Evolutionary conservation across 2,888 invertebrate species (phyloP), one percentile per base, ranked within the genome.

Genomic region (Sarcophaga variegata): DNA sequence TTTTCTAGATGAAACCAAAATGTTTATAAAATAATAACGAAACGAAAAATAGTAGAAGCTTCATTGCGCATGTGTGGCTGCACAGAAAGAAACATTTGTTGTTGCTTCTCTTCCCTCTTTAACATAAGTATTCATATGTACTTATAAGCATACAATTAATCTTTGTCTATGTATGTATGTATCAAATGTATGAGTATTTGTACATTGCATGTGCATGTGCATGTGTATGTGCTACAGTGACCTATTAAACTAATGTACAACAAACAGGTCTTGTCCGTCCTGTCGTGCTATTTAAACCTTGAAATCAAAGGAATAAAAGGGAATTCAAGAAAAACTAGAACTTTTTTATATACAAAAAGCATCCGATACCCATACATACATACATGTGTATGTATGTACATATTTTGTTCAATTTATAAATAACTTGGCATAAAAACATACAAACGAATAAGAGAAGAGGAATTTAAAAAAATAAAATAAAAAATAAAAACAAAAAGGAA

Each of bases 231-330:
- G 83, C 83, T 78, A 62, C 37, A 83, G 78, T 87, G 87, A 87
- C 87, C 87, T 87, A 87, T 87, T 87, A 87, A 87, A 84, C 83
- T 80, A 84, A 84, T 82, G 82, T 84, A 82, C 84, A 82, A 83
- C 84, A 82, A 83, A 77, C 84, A 87, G 84, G 87, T 87, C 78
- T 64, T 49, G 49, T 49, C 49, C 4, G 49, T 49, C 71, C 11
- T 27, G 63, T 78, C 49, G 49, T 49, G 11, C 81, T 87, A 79
- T 87, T 81, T 63, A 79, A 76, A 60, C 84, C 84, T 84, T 87
- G 87, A 84, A 87, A 84, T 78, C 71, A 27, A 74, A 54, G 45
- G 64, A 64, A 70, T 20, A 66, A 25, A 37, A 76, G 3, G 3
- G n/a, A 77, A 54, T 25, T 14, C 54, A 54, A 54, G 54, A 54